Evolutionary conservation across 1,140 invertebrate genomes (phyloP), one percentile per base, ranked within the genome.

Genomic region (Asobara japonica): DNA sequence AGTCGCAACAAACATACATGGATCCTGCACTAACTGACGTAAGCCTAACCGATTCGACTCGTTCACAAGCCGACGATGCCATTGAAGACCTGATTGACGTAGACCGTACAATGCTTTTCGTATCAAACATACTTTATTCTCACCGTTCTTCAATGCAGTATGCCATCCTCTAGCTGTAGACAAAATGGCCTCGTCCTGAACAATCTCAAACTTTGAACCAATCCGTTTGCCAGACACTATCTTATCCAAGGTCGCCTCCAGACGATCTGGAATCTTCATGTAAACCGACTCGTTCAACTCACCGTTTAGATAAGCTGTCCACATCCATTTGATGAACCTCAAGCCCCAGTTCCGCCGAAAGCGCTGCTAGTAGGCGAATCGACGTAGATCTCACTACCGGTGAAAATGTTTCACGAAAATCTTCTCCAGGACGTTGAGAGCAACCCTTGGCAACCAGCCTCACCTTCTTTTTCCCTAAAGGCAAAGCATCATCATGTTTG

Each of bases 271-370:
- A 81, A 67, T 78, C 66, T 79, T 71, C 84, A 88, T 87, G 61
- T 83, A 87, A 10, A 88, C 80, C n/a, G 85, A 78, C 72, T 80
- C 79, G 25, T 84, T 65, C 4, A 85, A 18, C 18, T 72, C 65
- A 6, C 79, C 78, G 62, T 84, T 75, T 2, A 84, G 69, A 72
- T 78, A 86, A 5, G 81, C 81, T 11, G 79, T 85, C 75, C 1
- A 84, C 75, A 74, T 85, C 84, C 13, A 80, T 73, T 48, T 86
- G 84, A 1, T 71, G 18, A 13, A 84, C 64, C 3, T 76, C 5
- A 22, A 77, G 65, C 31, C 74, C 70, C 20, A 69, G 22, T n/a
- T 67, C 48, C 67, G 75, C 11, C 10, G 78, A 79, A 73, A 89
- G 30, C 10, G 60, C 69, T n/a, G 64, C 20, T n/a, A 71, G 25